Evolutionary conservation across 2,113 vertebrate genomes (phyloP).

Genomic region (Myotis lucifugus): DNA sequence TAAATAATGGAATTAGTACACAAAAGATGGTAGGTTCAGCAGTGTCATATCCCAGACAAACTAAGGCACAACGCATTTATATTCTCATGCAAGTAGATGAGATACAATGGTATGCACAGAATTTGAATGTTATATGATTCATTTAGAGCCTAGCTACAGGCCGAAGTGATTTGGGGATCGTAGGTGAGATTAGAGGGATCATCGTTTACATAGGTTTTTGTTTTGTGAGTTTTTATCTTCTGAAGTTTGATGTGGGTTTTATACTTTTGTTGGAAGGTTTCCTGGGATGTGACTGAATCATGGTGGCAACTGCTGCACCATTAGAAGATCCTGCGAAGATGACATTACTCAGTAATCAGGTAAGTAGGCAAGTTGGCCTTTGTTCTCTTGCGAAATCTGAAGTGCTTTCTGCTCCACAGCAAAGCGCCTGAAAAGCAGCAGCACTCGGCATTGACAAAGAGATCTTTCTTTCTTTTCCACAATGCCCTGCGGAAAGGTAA

Average conservation of each 20-base stretch:
- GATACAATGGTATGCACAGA: slow-evolving; percentile 64
- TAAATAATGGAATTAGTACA: slow-evolving; percentile 37
- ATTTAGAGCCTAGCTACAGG: neutral
- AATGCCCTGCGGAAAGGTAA: slow-evolving; percentile 51
- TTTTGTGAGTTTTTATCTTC: slow-evolving; percentile 54
- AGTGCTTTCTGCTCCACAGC: slow-evolving; percentile 65
- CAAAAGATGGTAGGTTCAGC: slow-evolving; percentile 50
- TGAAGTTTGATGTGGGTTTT: slow-evolving; percentile 59
- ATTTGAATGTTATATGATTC: slow-evolving; percentile 62
- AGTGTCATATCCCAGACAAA: slow-evolving; percentile 41
- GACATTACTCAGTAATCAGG: slow-evolving; percentile 76
- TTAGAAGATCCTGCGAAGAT: slow-evolving; percentile 68
- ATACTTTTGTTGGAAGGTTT: slow-evolving; percentile 44
- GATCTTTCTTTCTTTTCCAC: slow-evolving; percentile 67
- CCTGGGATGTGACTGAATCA: slow-evolving; percentile 45
- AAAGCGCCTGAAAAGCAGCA: slow-evolving; percentile 65
- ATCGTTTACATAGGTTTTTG: slow-evolving; percentile 68
- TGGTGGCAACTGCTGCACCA: slow-evolving; percentile 54
- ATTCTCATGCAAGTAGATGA: slow-evolving; percentile 64
- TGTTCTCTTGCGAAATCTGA: slow-evolving; percentile 76
- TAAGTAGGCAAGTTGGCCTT: slow-evolving; percentile 73
- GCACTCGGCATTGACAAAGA: slow-evolving; percentile 68
- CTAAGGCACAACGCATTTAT: slow-evolving; percentile 55
- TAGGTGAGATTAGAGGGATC: slow-evolving; percentile 58
- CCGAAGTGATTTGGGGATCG: slow-evolving; percentile 51